These are phyloP conservation scores for Poecilus cupreus DNA, from an alignment of 2,888 invertebrate genomes.

Conservation along the genomic window DNA sequence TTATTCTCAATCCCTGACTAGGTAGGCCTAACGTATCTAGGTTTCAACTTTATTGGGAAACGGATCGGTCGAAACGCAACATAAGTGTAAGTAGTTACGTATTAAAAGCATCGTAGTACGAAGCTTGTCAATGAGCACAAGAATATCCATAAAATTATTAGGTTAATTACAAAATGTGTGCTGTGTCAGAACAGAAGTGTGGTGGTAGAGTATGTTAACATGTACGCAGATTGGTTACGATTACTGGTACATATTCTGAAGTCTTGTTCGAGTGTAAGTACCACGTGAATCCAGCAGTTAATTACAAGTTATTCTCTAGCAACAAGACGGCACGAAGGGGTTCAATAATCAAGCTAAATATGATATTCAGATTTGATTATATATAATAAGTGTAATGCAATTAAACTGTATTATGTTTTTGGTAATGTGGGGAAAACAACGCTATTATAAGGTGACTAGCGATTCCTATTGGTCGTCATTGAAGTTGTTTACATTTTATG, in stretches of 20 bases:
- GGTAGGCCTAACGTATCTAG: too few relatives aligned
- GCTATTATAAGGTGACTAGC: neutral
- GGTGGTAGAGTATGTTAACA: neutral
- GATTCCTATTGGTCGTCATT: constrained; percentile 11
- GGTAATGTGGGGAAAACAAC: constrained; percentile 16
- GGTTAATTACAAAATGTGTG: neutral
- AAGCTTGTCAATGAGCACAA: neutral
- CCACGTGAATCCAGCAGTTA: neutral
- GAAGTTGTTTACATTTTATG: constrained; percentile 31
- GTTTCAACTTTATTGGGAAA: too few relatives aligned
- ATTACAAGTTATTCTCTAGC: neutral
- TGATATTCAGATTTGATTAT: neutral
- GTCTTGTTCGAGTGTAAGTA: too few relatives aligned
- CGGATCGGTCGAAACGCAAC: too few relatives aligned
- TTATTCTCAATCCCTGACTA: too few relatives aligned
- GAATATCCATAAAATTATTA: neutral
- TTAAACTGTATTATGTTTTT: constrained; percentile 24
- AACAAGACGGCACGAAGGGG: too few relatives aligned
- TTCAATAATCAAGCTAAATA: neutral
- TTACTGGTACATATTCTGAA: too few relatives aligned
- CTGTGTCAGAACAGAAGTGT: too few relatives aligned
- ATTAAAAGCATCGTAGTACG: neutral
- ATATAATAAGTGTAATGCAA: neutral
- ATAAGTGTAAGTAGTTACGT: neutral
- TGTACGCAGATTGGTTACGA: too few relatives aligned